Base-by-base conservation (phyloP, 2,888 invertebrate genomes). In the Cantharis lateralis region DNA sequence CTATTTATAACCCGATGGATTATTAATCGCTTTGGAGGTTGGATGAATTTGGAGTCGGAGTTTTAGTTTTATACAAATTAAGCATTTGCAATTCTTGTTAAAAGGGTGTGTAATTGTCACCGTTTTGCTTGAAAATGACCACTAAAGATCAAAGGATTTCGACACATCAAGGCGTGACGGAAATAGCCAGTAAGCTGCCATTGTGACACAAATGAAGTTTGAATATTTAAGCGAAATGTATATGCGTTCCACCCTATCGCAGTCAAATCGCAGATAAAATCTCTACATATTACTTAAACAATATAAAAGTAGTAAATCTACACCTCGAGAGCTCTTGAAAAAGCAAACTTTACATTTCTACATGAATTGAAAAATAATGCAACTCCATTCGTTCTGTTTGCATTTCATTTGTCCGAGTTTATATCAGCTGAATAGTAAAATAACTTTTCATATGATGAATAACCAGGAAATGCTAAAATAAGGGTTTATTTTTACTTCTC, bases 141-240 rank as follows among this genome's bases (percentile, higher is more conserved):
- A 75, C 74, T 77, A 28, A 79, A 79, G 78, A 78, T 79, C 79
- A 79, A 79, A 79, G 78, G 78, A 66, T 74, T 72, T 75, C 71
- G 79, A 72, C 75, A 74, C 78, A 78, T 74, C 76, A 71, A 77
- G 79, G 79, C 79, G 79, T 79, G 79, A 79, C 74, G 72, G 72
- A 79, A 78, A 79, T 72, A 77, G 74, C 75, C 77, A 75, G 74
- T 72, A 75, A 79, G 74, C 78, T 75, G 79, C 75, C 75, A 79
- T 79, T 79, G 79, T 79, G 79, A 66, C 75, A 77, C 75, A 77
- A 77, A 79, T 79, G 79, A 78, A 79, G 77, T 79, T 77, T 79
- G 77, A 79, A 79, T 79, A 79, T 79, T 79, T 77, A 77, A 73
- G 77, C 72, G 75, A 24, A 48, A 72, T 72, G 63, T 63, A 66